Percentiles rank a stretch among this genome's conserved stretches.
These are phyloP conservation scores for Bufo bufo DNA, from an alignment of 2,113 vertebrate species.

Conservation along the genomic window DNA sequence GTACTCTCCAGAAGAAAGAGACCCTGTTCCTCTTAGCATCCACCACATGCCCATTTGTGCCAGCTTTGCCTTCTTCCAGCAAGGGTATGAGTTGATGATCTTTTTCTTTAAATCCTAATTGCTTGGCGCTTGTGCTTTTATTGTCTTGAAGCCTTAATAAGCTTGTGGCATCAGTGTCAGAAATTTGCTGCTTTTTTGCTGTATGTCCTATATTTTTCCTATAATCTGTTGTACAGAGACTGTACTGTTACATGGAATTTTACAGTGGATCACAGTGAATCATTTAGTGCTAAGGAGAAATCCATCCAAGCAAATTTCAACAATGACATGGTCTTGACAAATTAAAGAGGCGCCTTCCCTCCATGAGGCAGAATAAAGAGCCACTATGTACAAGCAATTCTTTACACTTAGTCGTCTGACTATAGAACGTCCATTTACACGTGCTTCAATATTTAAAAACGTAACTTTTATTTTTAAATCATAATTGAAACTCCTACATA, in stretches of 20 bases:
- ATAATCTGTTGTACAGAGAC: too few species aligned
- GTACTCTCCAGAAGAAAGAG: conserved; percentile 89
- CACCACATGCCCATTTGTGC: conserved; percentile 96
- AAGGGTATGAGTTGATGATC: conserved; percentile 80
- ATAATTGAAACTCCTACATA: too few species aligned
- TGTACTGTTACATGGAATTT: background rate
- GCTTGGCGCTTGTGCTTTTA: background rate
- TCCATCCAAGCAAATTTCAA: background rate
- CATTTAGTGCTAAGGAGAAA: background rate
- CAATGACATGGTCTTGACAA: too few species aligned
- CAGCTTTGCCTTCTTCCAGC: conserved; percentile 95
- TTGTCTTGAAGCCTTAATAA: background rate
- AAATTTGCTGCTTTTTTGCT: background rate
- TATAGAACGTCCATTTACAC: too few species aligned
- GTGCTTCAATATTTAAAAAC: too few species aligned
- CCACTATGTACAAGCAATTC: too few species aligned
- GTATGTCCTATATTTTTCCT: too few species aligned
- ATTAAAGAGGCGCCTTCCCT: too few species aligned
- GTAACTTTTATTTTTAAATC: too few species aligned
- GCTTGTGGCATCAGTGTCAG: background rate
- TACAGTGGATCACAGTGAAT: background rate
- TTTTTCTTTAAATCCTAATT: background rate
- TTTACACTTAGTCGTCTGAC: too few species aligned
- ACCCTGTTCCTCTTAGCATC: conserved; percentile 91
- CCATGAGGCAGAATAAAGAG: too few species aligned